Evolutionary conservation across 2,797 vertebrate genomes (phyloP), one percentile per base, ranked within the genome.

Genomic region (Naso thynnoides): DNA sequence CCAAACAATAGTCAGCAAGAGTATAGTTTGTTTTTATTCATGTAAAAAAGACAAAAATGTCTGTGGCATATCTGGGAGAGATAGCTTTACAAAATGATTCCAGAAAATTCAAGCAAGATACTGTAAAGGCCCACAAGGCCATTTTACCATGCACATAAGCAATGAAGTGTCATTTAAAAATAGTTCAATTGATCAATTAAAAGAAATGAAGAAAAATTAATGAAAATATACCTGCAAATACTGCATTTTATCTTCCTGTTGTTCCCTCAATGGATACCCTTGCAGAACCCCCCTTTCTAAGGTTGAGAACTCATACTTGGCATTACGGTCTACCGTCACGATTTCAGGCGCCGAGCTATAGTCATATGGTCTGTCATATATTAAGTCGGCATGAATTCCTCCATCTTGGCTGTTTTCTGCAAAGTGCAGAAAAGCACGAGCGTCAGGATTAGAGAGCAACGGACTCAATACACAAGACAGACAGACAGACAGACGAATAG

Each of bases 171-270:
- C 79, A 89, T 81, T 87, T 79, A 39, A 83, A 88, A 89, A 89
- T 62, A 85, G 66, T 86, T 93, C 68, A 92, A 88, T 72, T 83
- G 84, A 91, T 91, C 67, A 92, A 84, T 84, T 86, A 79, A 92
- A 92, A 89, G 69, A 90, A 91, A 91, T 89, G 86, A 93, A 90
- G 84, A 92, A 93, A 44, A 93, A 94, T 93, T 76, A 93, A 94
- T 93, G 84, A 94, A 93, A 94, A 94, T 93, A 95, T 95, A 98
- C 97, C 97, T 98, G 96, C 89, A 98, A 95, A 94, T 97, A 98
- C 91, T 97, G 97, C 97, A 96, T 97, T 94, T 94, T 96, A 95
- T 97, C 96, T 93, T 97, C 96, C 86, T 95, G 95, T 83, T 93
- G 89, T 89, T 96, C 93, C 88, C 92, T 95, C 89, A 95, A 82